Base-by-base conservation (phyloP, 2,797 vertebrate genomes). In the Siniperca obscura region DNA sequence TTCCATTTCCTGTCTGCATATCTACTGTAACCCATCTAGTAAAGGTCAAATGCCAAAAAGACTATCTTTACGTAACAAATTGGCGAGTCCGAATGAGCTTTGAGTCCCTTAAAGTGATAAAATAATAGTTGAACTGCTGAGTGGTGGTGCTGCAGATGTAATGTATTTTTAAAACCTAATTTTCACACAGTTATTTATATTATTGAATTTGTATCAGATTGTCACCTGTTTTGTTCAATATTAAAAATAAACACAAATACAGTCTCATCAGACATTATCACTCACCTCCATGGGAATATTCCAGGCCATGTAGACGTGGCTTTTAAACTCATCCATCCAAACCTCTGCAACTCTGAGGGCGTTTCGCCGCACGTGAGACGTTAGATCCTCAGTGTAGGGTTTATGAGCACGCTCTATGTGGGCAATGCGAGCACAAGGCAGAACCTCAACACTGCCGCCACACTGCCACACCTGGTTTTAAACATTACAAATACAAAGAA, bases 241-340 rank as follows among this genome's bases (percentile, higher is more conserved):
- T 69, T n/a, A 5, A 11, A 57, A 60, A 40, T 11, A 50, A 65
- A 38, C n/a, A 36, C 21, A 65, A 52, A 60, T 34, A 17, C 3
- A 61, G 36, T 69, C 5, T 60, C 42, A 61, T 30, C 30, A 30
- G 30, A 67, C 48, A 71, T 16, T 3, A 27, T 60, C 52, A 70
- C 96, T 93, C 87, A 99, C 98, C 97, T 99, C 97, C 84, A 97
- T 96, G 1, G 98, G 98, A 74, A 99, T 96, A 90, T 99, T 99
- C 98, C 98, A 99, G 0, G 98, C 98, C 98, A 99, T 99, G 80
- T 99, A 99, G 60, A 99, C 98, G 0, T 99, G 98, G 80, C 96
- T 99, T 92, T 98, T 99, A 82, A 99, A 99, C 89, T 99, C 98
- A 40, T 99, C 98, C 98, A 99, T 99, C 98, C 98, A 99, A 78